Evolutionary conservation across 2,888 invertebrate species (phyloP).

Genomic region (Hetaerina titia): DNA sequence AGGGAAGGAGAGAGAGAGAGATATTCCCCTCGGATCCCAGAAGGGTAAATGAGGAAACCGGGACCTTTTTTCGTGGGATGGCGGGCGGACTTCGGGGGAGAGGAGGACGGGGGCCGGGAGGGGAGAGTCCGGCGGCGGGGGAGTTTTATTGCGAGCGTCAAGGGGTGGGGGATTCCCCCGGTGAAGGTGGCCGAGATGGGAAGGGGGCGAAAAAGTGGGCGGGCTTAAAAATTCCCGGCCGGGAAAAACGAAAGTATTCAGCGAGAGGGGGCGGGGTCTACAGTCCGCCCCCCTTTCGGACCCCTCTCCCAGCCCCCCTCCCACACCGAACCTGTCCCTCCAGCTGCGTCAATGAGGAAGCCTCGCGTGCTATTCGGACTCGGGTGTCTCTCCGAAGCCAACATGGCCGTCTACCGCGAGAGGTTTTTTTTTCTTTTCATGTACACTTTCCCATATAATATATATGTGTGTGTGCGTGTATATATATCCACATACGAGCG

Average conservation of each 20-base stretch:
- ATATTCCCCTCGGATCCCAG: slow-evolving; percentile 8
- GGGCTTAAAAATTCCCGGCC: slow-evolving; percentile 55
- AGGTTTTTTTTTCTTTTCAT: slow-evolving; percentile 4
- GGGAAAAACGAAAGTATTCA: slow-evolving; percentile 62
- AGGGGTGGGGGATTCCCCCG: background rate
- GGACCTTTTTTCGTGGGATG: background rate
- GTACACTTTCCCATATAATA: background rate
- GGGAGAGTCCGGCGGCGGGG: background rate
- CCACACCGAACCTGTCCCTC: background rate
- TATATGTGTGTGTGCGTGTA: background rate
- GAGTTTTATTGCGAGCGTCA: background rate
- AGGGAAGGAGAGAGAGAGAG: background rate
- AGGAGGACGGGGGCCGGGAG: background rate
- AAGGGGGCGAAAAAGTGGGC: slow-evolving; percentile 51
- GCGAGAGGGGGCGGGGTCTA: slow-evolving; percentile 45
- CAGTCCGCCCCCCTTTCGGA: too few relatives aligned
- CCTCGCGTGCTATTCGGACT: background rate
- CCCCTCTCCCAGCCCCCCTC: background rate
- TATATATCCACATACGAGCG: background rate
- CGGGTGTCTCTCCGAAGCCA: background rate
- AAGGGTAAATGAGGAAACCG: slow-evolving; percentile 46
- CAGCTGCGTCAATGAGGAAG: slow-evolving; percentile 27
- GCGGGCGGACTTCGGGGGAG: background rate
- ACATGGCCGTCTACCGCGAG: slow-evolving; percentile 53
- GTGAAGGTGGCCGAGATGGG: background rate